Base-by-base conservation (phyloP, 2,113 vertebrate species). In the Macrotis lagotis region DNA sequence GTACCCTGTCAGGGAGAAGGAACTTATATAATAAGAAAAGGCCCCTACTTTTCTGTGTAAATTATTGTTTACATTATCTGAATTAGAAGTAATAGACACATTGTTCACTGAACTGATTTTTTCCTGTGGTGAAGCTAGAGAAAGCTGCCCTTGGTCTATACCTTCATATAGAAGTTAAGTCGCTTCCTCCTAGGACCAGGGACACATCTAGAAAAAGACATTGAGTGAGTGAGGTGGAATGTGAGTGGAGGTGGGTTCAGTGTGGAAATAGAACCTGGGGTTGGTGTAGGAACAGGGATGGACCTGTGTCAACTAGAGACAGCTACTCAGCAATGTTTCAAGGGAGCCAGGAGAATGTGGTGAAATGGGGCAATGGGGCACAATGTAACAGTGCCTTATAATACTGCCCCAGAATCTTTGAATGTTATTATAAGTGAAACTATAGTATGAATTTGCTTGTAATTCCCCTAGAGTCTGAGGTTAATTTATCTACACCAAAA, bases 271-370 rank as follows among this genome's bases (percentile, higher is more conserved):
- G 16, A 44, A 6, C 16, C 48, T 6, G 14, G 0, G 0, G 0
- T 2, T 44, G 48, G 2, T 24, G 25, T 3, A 28, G 1, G 44
- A 44, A 44, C 2, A 8, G n/a, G 0, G 0, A 2, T 0, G 1
- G 1, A 10, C 4, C 24, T 44, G 50, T 2, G 3, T 12, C 95
- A 90, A 25, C 26, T 5, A 0, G 7, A 3, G 51, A n/a, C 47
- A 25, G 0, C 37, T 25, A 28, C 44, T 2, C 49, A 90, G 37
- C 26, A 12, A 1, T 8, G 44, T n/a, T 51, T 0, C 8, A 50
- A 37, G 3, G 24, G 6, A 31, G 89, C 74, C 48, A 93, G 5
- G 0, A 3, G 24, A 28, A 1, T 31, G n/a, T 26, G 10, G 9
- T 3, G 24, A 59, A 51, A 11, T 49, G 50, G 31, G 37, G 19